Base-by-base conservation (phyloP, 1,140 invertebrate genomes). In the Micrasema minimum region DNA sequence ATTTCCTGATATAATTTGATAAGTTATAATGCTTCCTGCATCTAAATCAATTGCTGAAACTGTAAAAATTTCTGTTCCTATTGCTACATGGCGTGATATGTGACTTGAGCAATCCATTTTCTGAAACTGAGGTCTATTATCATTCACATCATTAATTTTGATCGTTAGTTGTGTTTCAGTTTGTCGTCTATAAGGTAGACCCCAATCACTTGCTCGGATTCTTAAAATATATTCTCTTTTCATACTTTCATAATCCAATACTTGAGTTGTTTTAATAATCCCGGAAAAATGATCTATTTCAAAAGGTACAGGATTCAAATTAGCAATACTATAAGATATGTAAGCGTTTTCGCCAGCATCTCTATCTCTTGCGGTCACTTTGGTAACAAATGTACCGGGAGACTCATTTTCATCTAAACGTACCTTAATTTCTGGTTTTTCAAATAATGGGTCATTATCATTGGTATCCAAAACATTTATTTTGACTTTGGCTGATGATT, bases 221-320 rank as follows among this genome's bases (percentile, higher is more conserved):
- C 88, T 85, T 1, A 96, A 79, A 1, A 90, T 82, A 77, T 95
- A 96, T 66, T 89, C 87, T 14, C 92, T 80, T 70, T 89, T 83
- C 89, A 93, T 93, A 12, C 90, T 91, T 80, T 97, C 95, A 80
- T 90, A 96, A 82, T 97, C 95, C 46, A 97, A 82, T 2, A 91
- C 80, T 74, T 90, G 86, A 0, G 88, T 92, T 1, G 93, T 94
- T 76, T 84, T 89, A 0, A 97, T 88, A 18, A 91, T 83, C 0
- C 96, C 96, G n/a, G 91, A 92, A 79, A 96, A 96, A 72, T 92
- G 92, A 78, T 98, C 95, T 67, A 98, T 94, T 76, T 93, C 91
- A 79, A 98, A 98, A 22, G 96, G 96, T 1, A 95, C 88, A 62
- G 89, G 88, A 75, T 91, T 89, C 4, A 93, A 83, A 82, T 95